Percentiles rank a stretch among this genome's conserved stretches.
These are phyloP conservation scores for Clarias pachynema DNA, from an alignment of 2,797 vertebrate genomes.

Conservation along the genomic window DNA sequence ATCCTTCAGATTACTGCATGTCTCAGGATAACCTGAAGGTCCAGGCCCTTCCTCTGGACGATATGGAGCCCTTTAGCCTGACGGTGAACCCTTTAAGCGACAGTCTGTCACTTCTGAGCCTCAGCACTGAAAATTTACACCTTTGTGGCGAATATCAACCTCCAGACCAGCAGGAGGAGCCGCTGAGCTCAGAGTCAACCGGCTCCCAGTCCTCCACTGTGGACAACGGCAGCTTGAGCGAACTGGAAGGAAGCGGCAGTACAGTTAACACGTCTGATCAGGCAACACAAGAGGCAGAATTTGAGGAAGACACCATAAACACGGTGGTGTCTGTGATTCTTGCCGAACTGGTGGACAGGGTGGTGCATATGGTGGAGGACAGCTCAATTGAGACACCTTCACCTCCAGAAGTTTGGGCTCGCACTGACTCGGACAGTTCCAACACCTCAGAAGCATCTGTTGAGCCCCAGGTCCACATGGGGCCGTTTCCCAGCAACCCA, in stretches of 20 bases:
- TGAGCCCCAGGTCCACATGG: slow-evolving; percentile 62
- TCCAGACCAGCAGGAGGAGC: slow-evolving; percentile 86
- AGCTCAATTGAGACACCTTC: slow-evolving; percentile 62
- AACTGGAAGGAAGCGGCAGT: slow-evolving; percentile 75
- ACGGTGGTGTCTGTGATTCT: slow-evolving; percentile 84
- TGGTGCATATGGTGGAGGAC: slow-evolving; percentile 79
- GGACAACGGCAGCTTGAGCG: slow-evolving; percentile 91
- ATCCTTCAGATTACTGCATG: slow-evolving; percentile 72
- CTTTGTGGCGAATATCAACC: slow-evolving; percentile 87
- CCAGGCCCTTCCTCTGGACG: slow-evolving; percentile 79
- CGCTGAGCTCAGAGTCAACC: slow-evolving; percentile 88
- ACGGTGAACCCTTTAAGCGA: slow-evolving; percentile 97
- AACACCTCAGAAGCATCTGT: slow-evolving; percentile 71
- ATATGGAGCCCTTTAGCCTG: slow-evolving; percentile 96
- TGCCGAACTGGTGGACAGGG: slow-evolving; percentile 85
- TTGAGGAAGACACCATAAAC: slow-evolving; percentile 77
- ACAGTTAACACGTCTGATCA: background rate
- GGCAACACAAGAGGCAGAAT: slow-evolving; percentile 13
- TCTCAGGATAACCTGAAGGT: slow-evolving; percentile 72
- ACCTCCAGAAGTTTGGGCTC: slow-evolving; percentile 73
- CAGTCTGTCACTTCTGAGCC: slow-evolving; percentile 91
- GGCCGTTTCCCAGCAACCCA: slow-evolving; percentile 59
- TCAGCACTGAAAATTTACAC: slow-evolving; percentile 94
- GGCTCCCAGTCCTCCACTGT: slow-evolving; percentile 87
- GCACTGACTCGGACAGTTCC: slow-evolving; percentile 75